phyloP scores from a whole-genome alignment of 2,797 vertebrate species.

The Anguilla megastoma region DNA sequence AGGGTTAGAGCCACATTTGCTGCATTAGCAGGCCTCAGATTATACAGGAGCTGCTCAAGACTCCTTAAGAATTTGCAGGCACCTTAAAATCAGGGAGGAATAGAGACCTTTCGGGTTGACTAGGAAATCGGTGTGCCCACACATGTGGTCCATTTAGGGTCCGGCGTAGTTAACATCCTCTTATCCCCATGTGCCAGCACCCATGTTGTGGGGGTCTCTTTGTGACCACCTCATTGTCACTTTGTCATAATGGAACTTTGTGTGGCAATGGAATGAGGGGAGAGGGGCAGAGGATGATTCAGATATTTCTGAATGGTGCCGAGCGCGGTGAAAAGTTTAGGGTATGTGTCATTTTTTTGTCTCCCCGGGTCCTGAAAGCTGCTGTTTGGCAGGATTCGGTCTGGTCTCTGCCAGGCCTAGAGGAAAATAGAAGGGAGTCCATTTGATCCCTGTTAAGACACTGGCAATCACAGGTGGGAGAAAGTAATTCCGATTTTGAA shows the following conservation, averaged over 20 bases:
- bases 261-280: constrained; percentile 53
- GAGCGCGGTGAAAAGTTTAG: constrained; percentile 55
- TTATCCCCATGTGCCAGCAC: constrained; percentile 6
- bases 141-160: neutral
- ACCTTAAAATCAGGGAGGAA: neutral
- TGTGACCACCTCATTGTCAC: too few relatives aligned
- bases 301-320: constrained; percentile 57
- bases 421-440: constrained; percentile 38
- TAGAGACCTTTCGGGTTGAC: neutral
- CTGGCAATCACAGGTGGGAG: neutral
- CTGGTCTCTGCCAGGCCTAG: constrained; percentile 56
- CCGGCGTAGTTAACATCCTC: constrained; percentile 1
- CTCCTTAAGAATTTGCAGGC: neutral
- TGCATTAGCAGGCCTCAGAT: neutral
- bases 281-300: constrained; percentile 49
- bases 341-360: constrained; percentile 65
- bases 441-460: neutral
- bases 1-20: neutral
- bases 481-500: constrained; percentile 14
- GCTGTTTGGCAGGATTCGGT: constrained; percentile 57
- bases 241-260: constrained; percentile 30
- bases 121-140: neutral
- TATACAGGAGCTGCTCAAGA: too few relatives aligned
- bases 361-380: constrained; percentile 47
- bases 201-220: constrained; percentile 32